Evolutionary conservation across 2,888 invertebrate species (phyloP).

Genomic region (Cotesia congregata): DNA sequence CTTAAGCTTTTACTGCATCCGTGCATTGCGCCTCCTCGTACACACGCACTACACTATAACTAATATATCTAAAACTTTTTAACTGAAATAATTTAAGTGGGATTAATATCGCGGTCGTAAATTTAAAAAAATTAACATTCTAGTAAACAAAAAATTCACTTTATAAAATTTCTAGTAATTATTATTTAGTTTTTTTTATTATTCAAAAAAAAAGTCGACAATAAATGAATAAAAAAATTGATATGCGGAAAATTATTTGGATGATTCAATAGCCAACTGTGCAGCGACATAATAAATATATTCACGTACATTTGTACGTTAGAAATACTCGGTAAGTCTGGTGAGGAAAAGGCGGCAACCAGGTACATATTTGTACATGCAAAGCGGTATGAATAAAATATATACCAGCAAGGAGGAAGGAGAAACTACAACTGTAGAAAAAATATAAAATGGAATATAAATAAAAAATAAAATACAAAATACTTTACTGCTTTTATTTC

Average conservation of each 20-base stretch:
- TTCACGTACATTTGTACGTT: conserved; percentile 27
- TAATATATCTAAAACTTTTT: background rate
- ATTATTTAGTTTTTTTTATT: too few relatives aligned
- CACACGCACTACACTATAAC: background rate
- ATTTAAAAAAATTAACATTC: background rate
- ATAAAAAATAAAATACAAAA: background rate
- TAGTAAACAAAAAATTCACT: background rate
- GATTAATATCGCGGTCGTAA: background rate
- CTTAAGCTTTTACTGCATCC: background rate
- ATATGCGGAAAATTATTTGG: conserved; percentile 6
- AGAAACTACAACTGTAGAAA: conserved; percentile 34
- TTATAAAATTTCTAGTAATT: too few relatives aligned
- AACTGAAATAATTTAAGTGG: background rate
- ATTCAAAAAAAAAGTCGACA: too few relatives aligned
- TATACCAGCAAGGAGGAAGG: conserved; percentile 36
- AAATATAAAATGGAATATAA: conserved; percentile 30
- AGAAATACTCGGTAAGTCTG: conserved; percentile 22
- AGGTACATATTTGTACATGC: conserved; percentile 34
- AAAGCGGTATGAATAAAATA: conserved; percentile 45
- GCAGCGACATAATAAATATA: conserved; percentile 24
- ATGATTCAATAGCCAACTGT: conserved; percentile 18
- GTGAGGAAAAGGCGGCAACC: conserved; percentile 14
- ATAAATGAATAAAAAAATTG: background rate
- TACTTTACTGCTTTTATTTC: background rate
- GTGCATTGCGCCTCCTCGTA: background rate